Evolutionary conservation across 2,113 vertebrate genomes (phyloP).

Genomic region (Passer montanus): DNA sequence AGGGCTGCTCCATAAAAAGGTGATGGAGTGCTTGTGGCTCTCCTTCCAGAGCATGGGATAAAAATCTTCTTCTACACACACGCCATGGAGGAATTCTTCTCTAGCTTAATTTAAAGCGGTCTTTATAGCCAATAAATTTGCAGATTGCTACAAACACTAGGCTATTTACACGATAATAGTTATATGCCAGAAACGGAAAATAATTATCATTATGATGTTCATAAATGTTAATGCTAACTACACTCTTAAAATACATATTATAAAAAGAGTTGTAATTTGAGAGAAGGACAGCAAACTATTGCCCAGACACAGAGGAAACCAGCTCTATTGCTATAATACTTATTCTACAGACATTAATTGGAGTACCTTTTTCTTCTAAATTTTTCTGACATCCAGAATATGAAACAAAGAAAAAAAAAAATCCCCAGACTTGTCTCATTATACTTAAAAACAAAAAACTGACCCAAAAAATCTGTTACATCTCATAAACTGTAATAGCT

Average conservation of each 20-base stretch:
- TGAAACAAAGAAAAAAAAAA: neutral
- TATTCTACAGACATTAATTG: neutral
- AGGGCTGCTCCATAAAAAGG: constrained; percentile 34
- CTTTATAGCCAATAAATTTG: constrained; percentile 44
- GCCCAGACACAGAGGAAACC: constrained; percentile 8
- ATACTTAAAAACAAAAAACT: neutral
- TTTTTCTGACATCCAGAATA: neutral
- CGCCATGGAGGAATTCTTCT: neutral
- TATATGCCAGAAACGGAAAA: neutral
- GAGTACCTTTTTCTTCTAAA: neutral
- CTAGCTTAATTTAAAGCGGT: neutral
- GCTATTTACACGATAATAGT: neutral
- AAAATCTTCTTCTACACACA: constrained; percentile 7
- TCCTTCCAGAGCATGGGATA: neutral
- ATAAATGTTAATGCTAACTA: constrained; percentile 41
- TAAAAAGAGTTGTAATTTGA: neutral
- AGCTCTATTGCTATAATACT: neutral
- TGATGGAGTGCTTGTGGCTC: constrained; percentile 34
- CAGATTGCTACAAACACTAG: neutral
- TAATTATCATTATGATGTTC: neutral
- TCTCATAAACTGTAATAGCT: neutral
- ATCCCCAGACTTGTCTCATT: neutral
- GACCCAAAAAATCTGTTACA: neutral
- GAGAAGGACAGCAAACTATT: constrained; percentile 6
- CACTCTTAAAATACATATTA: neutral